Evolutionary conservation across 2,797 vertebrate genomes (phyloP), one percentile per base, ranked within the genome.

Genomic region (Coilia nasus): DNA sequence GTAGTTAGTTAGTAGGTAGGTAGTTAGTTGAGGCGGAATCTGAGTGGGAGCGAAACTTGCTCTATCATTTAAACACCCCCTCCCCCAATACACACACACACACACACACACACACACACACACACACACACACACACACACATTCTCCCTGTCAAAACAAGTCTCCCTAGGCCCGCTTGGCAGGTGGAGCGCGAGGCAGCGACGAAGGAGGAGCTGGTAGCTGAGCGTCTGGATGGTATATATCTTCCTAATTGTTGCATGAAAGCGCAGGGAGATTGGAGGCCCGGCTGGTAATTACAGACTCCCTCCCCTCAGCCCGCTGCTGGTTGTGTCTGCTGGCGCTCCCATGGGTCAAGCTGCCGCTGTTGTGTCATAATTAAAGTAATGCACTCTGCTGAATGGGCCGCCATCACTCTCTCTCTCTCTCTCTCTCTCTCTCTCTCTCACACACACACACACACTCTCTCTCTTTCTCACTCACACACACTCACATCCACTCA

Each of bases 291-390:
- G 67, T 75, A 75, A 75, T 75, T 75, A 41, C 31, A 31, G 28
- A 1, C 31, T 75, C 67, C 12, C 31, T 35, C 67, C 67, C 67
- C 50, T 54, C 50, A 1, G 35, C 50, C 14, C 7, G 10, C 50
- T 17, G 28, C 28, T 75, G 28, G 17, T 35, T 75, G 64, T 5
- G 28, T 75, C 14, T 7, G 67, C 67, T 6, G 28, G 15, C 14
- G 11, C 7, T 75, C 67, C 28, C 67, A 28, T 75, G 67, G 28
- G 67, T 75, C 67, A 31, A 5, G 1, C 28, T 15, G 15, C 23
- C 67, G 28, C 67, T 75, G 67, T 75, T 75, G 67, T 75, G 67
- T 75, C 67, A 41, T 75, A 75, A 75, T 75, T 75, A 75, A 75
- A 75, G 67, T 7, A 75, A 75, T 5, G 67, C 12, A 31, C 67